Base-by-base conservation (phyloP, 2,888 invertebrate species). In the Acheta domesticus region DNA sequence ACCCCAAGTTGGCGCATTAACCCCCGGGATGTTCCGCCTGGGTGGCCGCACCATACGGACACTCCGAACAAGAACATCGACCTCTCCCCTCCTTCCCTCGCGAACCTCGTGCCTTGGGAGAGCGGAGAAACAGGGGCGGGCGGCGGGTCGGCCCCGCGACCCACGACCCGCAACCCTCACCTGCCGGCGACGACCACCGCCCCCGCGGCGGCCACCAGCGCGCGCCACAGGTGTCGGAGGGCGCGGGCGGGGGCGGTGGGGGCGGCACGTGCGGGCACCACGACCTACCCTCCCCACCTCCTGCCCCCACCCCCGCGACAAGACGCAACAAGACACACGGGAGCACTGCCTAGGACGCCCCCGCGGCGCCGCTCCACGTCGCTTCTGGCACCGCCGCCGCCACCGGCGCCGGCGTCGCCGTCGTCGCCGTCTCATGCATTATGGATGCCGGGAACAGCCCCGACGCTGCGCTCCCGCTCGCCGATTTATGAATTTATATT, bases 401-500 rank as follows among this genome's bases (percentile, higher is more conserved):
- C 14, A 0, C 62, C 62, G 62, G 5, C 62, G 16, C 12, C n/a
- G 14, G 3, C 62, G 16, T 11, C 62, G 14, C 0, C 62, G 16
- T 62, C 62, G 62, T 19, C 62, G 4, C 62, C 14, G 62, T 19
- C 62, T 62, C 62, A 62, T 62, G 62, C 62, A 62, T 62, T 62
- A 62, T 62, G 62, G 62, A 62, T n/a, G 62, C 36, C 36, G 36
- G 36, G 36, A 36, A 36, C 36, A 36, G 36, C 62, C 62, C 62
- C 62, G 14, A 14, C 62, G 14, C 12, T 16, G 16, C 14, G 62
- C 62, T 62, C 62, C 62, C 62, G 5, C 14, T 14, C 62, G 62
- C 62, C 62, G 62, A 62, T 62, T 62, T 62, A 62, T 62, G 62
- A 62, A 62, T 62, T 62, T 62, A 14, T 62, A 62, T 62, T 62